phyloP scores from a whole-genome alignment of 2,797 vertebrate species.

The Chloroceryle inda region DNA sequence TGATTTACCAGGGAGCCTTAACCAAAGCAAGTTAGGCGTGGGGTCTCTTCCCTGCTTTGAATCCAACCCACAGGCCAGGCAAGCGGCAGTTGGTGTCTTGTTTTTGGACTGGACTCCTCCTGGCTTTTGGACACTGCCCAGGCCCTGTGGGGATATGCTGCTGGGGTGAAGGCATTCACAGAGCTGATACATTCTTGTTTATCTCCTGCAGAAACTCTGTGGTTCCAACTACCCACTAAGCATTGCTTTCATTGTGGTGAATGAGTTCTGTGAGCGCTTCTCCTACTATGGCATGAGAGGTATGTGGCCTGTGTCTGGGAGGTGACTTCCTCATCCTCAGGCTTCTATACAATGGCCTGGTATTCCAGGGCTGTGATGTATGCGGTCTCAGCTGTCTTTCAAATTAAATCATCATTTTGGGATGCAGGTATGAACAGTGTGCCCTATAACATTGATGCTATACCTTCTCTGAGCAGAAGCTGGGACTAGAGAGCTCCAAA shows the following conservation, averaged over 20 bases:
- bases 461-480: not conserved
- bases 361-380: not conserved
- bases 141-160: not conserved
- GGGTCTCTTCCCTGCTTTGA: not conserved
- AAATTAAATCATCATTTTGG: not conserved
- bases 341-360: not conserved
- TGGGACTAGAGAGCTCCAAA: not conserved
- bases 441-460: not conserved
- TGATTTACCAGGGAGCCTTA: not conserved
- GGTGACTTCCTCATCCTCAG: not conserved
- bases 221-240: conserved; percentile 94
- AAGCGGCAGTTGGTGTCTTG: conserved; percentile 25
- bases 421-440: not conserved
- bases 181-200: not conserved
- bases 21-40: not conserved
- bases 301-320: conserved; percentile 54
- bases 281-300: conserved; percentile 99
- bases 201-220: conserved; percentile 84
- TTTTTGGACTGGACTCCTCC: not conserved
- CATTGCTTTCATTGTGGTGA: conserved; percentile 96
- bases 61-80: not conserved
- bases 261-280: conserved; percentile 97
- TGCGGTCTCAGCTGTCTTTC: not conserved
- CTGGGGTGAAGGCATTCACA: not conserved
- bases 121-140: too few relatives aligned